phyloP scores from a whole-genome alignment of 2,888 invertebrate species.

The Torymus tubicola region DNA sequence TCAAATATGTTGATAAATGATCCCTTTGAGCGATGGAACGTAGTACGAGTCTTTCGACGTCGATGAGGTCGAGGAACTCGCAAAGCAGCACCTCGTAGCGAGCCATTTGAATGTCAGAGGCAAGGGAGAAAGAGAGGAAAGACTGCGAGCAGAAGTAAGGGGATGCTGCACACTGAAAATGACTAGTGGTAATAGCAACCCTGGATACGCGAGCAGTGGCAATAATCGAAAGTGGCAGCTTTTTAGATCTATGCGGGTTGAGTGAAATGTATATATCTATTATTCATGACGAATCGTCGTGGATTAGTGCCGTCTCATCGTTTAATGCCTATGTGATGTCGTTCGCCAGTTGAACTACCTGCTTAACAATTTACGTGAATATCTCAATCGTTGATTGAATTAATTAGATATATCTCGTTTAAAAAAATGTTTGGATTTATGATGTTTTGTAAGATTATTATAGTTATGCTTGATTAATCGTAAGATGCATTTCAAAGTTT shows the following conservation, averaged over 20 bases:
- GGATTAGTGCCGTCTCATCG: constrained; percentile 30
- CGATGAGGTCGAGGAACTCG: constrained; percentile 66
- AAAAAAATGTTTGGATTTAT: too few species aligned
- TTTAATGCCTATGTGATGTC: background rate
- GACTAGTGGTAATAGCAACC: constrained; percentile 3
- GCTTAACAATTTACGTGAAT: constrained; percentile 1
- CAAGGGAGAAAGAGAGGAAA: constrained; percentile 53
- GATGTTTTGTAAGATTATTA: too few species aligned
- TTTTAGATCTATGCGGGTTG: constrained; percentile 30
- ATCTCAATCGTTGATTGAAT: too few species aligned
- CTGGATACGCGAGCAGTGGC: background rate
- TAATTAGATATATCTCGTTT: too few species aligned
- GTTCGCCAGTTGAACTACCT: constrained; percentile 2
- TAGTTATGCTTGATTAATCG: too few species aligned
- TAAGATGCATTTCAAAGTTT: too few species aligned
- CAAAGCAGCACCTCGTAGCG: constrained; percentile 53
- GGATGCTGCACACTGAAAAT: constrained; percentile 10
- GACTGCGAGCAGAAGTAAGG: background rate
- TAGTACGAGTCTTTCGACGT: constrained; percentile 59
- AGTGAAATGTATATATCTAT: constrained; percentile 27
- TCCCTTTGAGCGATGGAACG: constrained; percentile 74
- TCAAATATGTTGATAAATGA: constrained; percentile 77
- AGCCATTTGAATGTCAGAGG: constrained; percentile 74
- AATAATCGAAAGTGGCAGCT: constrained; percentile 43
- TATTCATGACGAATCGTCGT: constrained; percentile 38